phyloP scores from a whole-genome alignment of 1,140 invertebrate genomes.

The Tenebrio molitor region DNA sequence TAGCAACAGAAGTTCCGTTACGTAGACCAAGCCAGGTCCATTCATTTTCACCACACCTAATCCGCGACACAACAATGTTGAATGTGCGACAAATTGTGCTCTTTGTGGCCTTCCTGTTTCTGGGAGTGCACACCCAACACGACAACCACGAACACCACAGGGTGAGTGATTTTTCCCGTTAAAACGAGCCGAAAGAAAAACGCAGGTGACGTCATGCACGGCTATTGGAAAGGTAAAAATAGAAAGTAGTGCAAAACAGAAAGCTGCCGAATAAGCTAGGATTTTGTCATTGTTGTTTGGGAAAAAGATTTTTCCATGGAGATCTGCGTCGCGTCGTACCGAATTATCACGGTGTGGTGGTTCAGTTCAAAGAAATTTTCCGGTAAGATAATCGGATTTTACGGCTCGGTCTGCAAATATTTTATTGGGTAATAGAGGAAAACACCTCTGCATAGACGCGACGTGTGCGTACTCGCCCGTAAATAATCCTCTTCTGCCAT shows the following conservation, averaged over 20 bases:
- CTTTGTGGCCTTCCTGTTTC: background rate
- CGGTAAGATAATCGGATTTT: background rate
- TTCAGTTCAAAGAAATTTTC: background rate
- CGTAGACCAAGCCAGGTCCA: background rate
- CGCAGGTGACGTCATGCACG: constrained; percentile 5
- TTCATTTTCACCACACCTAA: background rate
- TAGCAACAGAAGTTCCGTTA: background rate
- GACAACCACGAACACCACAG: constrained; percentile 21
- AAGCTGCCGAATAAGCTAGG: too few relatives aligned
- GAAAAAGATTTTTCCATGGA: too few relatives aligned
- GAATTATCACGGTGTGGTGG: too few relatives aligned
- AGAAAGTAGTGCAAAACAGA: too few relatives aligned
- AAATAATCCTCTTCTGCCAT: too few relatives aligned
- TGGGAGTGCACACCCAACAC: constrained; percentile 1
- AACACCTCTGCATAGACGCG: background rate
- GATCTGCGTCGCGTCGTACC: too few relatives aligned
- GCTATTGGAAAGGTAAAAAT: too few relatives aligned
- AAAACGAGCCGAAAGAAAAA: too few relatives aligned
- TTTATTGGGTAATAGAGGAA: background rate
- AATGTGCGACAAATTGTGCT: background rate
- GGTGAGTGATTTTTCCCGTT: constrained; percentile 4
- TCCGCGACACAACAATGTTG: background rate
- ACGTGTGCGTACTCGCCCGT: background rate
- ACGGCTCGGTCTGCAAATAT: background rate
- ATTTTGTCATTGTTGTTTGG: too few relatives aligned